Percentiles rank a stretch among this genome's conserved stretches.
Conservation (phyloP, 2,113 vertebrate species). For the Lepus americanus region DNA sequence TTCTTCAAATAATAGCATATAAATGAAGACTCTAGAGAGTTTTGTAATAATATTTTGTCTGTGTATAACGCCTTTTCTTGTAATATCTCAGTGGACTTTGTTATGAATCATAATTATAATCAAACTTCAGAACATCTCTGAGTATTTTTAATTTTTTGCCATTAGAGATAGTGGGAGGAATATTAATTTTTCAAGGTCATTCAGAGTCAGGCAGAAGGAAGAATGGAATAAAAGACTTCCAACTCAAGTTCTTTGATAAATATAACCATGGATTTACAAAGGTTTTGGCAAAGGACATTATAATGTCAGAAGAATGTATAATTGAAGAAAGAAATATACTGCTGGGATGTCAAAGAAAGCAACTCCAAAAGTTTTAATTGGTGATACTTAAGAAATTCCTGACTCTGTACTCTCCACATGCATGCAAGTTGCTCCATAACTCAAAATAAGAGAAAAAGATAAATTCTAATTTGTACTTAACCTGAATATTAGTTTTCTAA, state of each 20-base stretch:
- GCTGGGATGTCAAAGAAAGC: background rate
- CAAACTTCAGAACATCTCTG: conserved; percentile 61
- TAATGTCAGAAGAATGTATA: conserved; percentile 50
- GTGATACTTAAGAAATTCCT: conserved; percentile 32
- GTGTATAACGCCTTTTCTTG: conserved; percentile 57
- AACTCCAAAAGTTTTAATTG: conserved; percentile 48
- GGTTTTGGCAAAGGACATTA: conserved; percentile 12
- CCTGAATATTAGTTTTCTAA: conserved; percentile 43
- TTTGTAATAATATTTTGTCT: conserved; percentile 59
- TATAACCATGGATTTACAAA: conserved; percentile 34
- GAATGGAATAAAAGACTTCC: conserved; percentile 45
- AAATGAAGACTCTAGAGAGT: conserved; percentile 59
- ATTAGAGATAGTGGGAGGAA: conserved; percentile 33
- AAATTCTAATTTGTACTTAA: background rate
- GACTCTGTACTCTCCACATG: background rate
- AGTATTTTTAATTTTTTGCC: conserved; percentile 16
- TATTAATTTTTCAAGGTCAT: conserved; percentile 69
- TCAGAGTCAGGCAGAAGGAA: conserved; percentile 45
- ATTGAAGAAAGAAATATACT: conserved; percentile 2
- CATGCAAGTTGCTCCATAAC: background rate
- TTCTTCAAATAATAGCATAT: conserved; percentile 66
- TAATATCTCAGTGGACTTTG: conserved; percentile 60
- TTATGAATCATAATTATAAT: conserved; percentile 76
- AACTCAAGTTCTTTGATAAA: conserved; percentile 53
- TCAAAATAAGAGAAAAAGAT: background rate